A percentile compares a stretch with the other conserved stretches of the same genome.
Evolutionary conservation across 1,140 invertebrate genomes (phyloP).

Genomic region (Leptinotarsa lineolata): DNA sequence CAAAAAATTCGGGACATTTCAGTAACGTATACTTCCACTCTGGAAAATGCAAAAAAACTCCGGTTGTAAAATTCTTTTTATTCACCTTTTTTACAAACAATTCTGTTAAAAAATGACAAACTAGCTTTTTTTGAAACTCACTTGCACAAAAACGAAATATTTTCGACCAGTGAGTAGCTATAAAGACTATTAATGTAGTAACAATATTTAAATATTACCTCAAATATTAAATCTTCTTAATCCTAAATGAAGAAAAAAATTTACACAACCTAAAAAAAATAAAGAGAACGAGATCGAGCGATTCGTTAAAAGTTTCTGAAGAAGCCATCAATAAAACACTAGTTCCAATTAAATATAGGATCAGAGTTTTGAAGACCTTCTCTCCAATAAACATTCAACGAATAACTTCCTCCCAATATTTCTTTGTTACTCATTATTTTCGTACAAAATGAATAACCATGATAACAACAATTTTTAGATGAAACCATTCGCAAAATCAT

Average conservation of each 20-base stretch:
- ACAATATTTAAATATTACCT: slow-evolving; percentile 39
- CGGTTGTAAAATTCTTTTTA: slow-evolving; percentile 1
- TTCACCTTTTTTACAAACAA: slow-evolving; percentile 29
- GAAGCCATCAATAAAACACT: too few species aligned
- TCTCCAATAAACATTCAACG: not conserved
- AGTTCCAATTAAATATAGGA: too few species aligned
- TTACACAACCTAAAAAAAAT: slow-evolving; percentile 10
- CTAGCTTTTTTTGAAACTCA: slow-evolving; percentile 27
- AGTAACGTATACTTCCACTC: too few species aligned
- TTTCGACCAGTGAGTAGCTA: slow-evolving; percentile 29
- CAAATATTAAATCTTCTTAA: slow-evolving; percentile 27
- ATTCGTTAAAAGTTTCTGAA: not conserved
- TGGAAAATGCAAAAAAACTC: not conserved
- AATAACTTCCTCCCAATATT: not conserved
- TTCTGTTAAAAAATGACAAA: slow-evolving; percentile 32
- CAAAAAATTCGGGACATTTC: too few species aligned
- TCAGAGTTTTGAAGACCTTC: too few species aligned
- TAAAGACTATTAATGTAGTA: slow-evolving; percentile 43
- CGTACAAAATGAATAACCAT: slow-evolving; percentile 4
- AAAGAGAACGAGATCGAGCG: not conserved
- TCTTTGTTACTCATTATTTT: slow-evolving; percentile 13
- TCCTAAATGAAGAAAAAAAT: slow-evolving; percentile 23
- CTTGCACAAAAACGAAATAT: slow-evolving; percentile 22
- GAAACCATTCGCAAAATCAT: not conserved
- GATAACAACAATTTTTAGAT: slow-evolving; percentile 5